Base-by-base conservation (phyloP, 2,888 invertebrate genomes). In the Drosophila niveifrons region DNA sequence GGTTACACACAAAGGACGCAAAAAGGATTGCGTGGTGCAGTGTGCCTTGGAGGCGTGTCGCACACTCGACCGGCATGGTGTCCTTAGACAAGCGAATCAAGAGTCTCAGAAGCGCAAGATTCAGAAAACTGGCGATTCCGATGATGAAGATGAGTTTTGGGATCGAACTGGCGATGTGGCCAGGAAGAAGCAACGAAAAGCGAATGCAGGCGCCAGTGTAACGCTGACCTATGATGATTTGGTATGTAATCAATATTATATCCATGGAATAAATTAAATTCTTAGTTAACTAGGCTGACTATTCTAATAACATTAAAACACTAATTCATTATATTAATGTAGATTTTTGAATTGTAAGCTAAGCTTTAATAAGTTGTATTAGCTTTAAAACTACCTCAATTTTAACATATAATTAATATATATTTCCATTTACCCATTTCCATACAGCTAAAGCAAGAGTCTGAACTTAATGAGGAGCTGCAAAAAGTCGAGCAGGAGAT, bases 31-130 rank as follows among this genome's bases (percentile, higher is more conserved):
- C 0, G 97, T 98, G 0, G 92, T 96, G 0, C 97, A 98, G 53
- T 98, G 98, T 91, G 98, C 99, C 0, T 91, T 99, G 55, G 98
- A 99, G 92, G 99, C 99, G 0, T 99, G 99, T 90, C 93, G 97
- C 77, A 95, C 98, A 41, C 93, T 99, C 7, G 99, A 99, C 91
- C 93, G 96, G 39, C 95, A 96, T 66, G 98, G 98, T 0, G 93
- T 98, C 13, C 93, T 99, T 64, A 92, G 98, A 13, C 97, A 97
- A 92, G 95, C 98, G 0, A 96, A 95, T 85, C 98, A 98, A 91
- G 97, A 97, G 91, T 95, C 96, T 0, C 94, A 96, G n/a, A 96
- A 97, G 65, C 94, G 96, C 0, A 97, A 96, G 91, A 92, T 95
- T 78, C 95, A 96, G 81, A 96, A 96, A 95, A 95, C 95, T 85